Percentiles rank a stretch among this genome's conserved stretches.
These are phyloP conservation scores for Pelvicachromis taeniatus DNA, from an alignment of 2,113 vertebrate species.

Conservation along the genomic window DNA sequence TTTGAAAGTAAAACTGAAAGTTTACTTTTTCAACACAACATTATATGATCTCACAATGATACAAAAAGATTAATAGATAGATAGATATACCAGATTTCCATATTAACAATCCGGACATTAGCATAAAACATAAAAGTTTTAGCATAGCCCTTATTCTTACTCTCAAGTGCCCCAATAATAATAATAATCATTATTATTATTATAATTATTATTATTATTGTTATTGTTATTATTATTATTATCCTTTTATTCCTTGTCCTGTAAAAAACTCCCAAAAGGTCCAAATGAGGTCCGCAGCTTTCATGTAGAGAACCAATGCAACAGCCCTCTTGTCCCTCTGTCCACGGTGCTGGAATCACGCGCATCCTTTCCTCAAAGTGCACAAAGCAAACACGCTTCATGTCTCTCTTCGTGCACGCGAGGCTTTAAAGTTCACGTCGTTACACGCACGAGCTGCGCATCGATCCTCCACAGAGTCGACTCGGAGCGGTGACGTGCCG, in stretches of 20 bases:
- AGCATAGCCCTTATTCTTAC: background rate
- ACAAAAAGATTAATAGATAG: background rate
- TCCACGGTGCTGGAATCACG: slow-evolving; percentile 15
- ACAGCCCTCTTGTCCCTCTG: background rate
- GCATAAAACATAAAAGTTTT: background rate
- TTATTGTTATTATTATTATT: background rate
- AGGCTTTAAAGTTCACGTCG: background rate
- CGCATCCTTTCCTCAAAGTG: background rate
- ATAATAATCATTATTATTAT: no score
- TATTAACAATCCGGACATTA: background rate
- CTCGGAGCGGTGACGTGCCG: background rate
- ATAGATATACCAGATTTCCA: background rate
- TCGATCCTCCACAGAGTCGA: background rate
- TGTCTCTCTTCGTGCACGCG: background rate
- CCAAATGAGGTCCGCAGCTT: background rate
- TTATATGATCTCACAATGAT: background rate
- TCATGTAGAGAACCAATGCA: background rate
- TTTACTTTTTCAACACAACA: background rate
- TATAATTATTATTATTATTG: no score
- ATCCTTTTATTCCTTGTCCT: background rate
- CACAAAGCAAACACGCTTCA: background rate
- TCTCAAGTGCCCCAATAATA: background rate
- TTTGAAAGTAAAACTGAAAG: background rate
- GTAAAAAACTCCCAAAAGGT: background rate
- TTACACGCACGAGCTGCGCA: background rate